Base-by-base conservation (phyloP, 2,888 invertebrate species). In the Mythimna impura region DNA sequence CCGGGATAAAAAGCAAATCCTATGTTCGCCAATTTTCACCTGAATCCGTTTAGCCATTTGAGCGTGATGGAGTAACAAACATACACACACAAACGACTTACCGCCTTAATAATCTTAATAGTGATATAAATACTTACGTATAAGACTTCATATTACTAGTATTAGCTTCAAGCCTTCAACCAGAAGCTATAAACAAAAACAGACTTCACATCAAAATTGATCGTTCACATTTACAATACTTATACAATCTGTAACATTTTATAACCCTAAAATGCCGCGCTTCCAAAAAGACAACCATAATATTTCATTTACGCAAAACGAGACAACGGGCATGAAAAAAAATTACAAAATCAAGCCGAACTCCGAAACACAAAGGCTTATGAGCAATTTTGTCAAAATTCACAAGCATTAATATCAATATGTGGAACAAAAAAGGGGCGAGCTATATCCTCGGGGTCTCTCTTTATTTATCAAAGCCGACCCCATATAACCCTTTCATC, bases 331-430 rank as follows among this genome's bases (percentile, higher is more conserved):
- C 79, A 74, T 84, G 84, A 86, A 81, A 85, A 50, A 52, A 52
- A 52, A 52, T 52, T n/a, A 8, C 50, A 52, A 52, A 86, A 87
- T 73, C 74, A 77, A 73, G 73, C 66, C 73, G 22, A 82, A 76
- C 84, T 77, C 87, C 85, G 70, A 78, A 84, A 84, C 81, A 87
- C 86, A 88, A 86, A 86, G 84, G 84, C 84, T 83, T 80, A 84
- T 73, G 87, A 89, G 94, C 93, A 95, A 95, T 95, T 95, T 95
- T 95, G 95, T 85, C 95, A 95, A 95, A 95, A 94, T 93, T 93
- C 92, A 92, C 92, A 89, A 93, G 94, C 95, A 95, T 96, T 95
- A 96, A 96, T 95, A 96, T 95, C 95, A 95, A 96, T 95, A 96
- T 95, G 93, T 94, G 91, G 92, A 91, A 93, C 92, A 94, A 95